Conservation (phyloP, 92 coral and sea anemone genomes). For the Zoanthus solanderi region DNA sequence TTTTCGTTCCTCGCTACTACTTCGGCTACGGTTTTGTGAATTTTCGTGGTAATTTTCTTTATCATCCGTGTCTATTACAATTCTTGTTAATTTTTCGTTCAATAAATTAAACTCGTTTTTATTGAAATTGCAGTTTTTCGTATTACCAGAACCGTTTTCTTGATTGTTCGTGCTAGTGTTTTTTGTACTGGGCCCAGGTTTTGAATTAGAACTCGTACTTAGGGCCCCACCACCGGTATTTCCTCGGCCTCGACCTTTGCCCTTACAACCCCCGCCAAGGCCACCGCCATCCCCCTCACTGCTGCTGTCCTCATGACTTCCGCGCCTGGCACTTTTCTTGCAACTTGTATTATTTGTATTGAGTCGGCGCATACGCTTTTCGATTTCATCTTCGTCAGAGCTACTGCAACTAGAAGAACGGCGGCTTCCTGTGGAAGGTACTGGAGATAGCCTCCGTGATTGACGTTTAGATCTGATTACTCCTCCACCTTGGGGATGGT, state of each 20-base stretch:
- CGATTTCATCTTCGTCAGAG: slow-evolving; percentile 96
- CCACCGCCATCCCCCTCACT: slow-evolving; percentile 90
- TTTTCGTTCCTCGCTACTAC: slow-evolving; percentile 30
- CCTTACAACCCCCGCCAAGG: slow-evolving; percentile 64
- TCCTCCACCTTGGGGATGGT: slow-evolving; percentile 74
- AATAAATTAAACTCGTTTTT: slow-evolving; percentile 53
- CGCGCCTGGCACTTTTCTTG: slow-evolving; percentile 79
- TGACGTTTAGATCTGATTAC: slow-evolving; percentile 82
- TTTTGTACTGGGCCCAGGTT: background rate
- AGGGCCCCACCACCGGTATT: slow-evolving; percentile 20
- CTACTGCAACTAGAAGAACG: slow-evolving; percentile 97
- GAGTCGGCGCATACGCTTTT: slow-evolving; percentile 93
- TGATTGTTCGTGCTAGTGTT: slow-evolving; percentile 24
- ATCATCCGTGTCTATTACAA: slow-evolving; percentile 77
- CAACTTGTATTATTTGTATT: slow-evolving; percentile 86
- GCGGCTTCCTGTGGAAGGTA: slow-evolving; percentile 90
- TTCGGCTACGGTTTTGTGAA: slow-evolving; percentile 14
- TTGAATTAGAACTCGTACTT: slow-evolving; percentile 28
- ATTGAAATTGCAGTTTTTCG: slow-evolving; percentile 62
- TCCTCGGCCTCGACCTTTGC: slow-evolving; percentile 44
- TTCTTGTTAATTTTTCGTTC: slow-evolving; percentile 54
- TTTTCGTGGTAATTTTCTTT: slow-evolving; percentile 73
- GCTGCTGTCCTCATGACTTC: slow-evolving; percentile 86
- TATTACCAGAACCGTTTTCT: slow-evolving; percentile 56
- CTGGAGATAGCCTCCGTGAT: slow-evolving; percentile 89